Conservation (phyloP, 2,797 vertebrate species). For the Neomorphus geoffroyi region DNA sequence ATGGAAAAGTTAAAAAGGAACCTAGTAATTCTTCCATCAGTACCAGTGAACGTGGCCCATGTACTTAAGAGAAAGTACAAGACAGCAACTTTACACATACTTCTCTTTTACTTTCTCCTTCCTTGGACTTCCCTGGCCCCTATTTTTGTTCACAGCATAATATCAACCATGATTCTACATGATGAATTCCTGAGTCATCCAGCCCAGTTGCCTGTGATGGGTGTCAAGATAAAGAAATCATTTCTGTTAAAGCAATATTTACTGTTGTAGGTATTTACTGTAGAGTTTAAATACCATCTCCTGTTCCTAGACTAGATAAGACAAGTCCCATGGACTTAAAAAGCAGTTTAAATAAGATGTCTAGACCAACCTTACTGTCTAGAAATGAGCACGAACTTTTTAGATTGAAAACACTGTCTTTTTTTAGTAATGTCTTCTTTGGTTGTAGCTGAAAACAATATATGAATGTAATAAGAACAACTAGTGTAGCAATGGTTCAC, state of each 20-base stretch:
- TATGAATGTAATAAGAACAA: rapidly evolving
- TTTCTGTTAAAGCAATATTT: neutral
- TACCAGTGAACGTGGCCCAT: neutral
- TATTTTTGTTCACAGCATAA: neutral
- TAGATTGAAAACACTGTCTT: neutral
- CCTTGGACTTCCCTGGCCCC: neutral
- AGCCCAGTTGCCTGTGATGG: neutral
- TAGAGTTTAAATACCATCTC: neutral
- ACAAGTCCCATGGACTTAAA: neutral
- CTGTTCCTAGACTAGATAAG: neutral
- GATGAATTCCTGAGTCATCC: neutral
- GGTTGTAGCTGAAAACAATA: neutral
- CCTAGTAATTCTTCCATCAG: neutral
- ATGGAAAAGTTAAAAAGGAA: neutral
- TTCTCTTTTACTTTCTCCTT: neutral
- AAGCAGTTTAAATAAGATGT: neutral
- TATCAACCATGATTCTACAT: neutral
- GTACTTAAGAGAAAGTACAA: neutral
- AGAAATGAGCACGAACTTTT: neutral
- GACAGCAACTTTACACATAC: neutral
- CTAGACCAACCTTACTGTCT: neutral
- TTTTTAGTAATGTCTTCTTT: neutral
- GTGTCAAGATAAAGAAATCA: neutral
- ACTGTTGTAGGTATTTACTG: neutral
- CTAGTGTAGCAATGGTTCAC: neutral